Percentiles rank a stretch among this genome's conserved stretches.
Conservation (phyloP, 2,888 invertebrate genomes). For the Cetonia aurata region DNA sequence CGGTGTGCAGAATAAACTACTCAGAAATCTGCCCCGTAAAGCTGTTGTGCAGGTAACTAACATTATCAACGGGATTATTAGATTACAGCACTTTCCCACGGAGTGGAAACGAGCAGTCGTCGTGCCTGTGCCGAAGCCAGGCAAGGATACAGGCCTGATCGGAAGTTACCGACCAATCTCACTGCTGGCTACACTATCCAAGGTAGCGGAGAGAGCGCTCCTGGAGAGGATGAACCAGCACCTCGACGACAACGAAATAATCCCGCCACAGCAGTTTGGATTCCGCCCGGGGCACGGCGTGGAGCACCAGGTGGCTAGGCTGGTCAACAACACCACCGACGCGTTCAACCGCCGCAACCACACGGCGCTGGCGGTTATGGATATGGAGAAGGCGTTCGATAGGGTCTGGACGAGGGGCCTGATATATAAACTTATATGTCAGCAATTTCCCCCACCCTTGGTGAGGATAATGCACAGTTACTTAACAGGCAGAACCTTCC, state of each 20-base stretch:
- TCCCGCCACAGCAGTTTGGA: constrained; percentile 57
- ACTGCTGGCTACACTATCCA: too few relatives aligned
- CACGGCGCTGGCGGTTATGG: constrained; percentile 56
- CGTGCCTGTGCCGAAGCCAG: too few relatives aligned
- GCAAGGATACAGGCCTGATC: too few relatives aligned
- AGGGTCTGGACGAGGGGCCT: constrained; percentile 59
- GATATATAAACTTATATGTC: constrained; percentile 51
- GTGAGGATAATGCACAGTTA: constrained; percentile 53
- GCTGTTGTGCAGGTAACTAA: too few relatives aligned
- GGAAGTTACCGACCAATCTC: too few relatives aligned
- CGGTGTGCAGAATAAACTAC: too few relatives aligned
- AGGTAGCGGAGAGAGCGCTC: too few relatives aligned
- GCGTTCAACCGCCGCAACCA: constrained; percentile 52
- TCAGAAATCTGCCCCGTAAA: too few relatives aligned
- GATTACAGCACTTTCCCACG: too few relatives aligned
- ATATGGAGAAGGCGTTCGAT: constrained; percentile 59
- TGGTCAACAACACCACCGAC: constrained; percentile 51
- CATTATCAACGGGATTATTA: too few relatives aligned
- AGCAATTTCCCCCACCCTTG: constrained; percentile 48
- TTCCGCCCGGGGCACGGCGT: constrained; percentile 57
- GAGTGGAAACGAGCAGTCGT: too few relatives aligned
- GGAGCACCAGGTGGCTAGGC: constrained; percentile 53
- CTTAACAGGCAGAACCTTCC: constrained; percentile 48
- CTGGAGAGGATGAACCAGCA: not conserved
- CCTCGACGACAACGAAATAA: constrained; percentile 31